A percentile compares a stretch with the other conserved stretches of the same genome.
Evolutionary conservation across 2,888 invertebrate genomes (phyloP).

Genomic region (Coenonympha glycerion): DNA sequence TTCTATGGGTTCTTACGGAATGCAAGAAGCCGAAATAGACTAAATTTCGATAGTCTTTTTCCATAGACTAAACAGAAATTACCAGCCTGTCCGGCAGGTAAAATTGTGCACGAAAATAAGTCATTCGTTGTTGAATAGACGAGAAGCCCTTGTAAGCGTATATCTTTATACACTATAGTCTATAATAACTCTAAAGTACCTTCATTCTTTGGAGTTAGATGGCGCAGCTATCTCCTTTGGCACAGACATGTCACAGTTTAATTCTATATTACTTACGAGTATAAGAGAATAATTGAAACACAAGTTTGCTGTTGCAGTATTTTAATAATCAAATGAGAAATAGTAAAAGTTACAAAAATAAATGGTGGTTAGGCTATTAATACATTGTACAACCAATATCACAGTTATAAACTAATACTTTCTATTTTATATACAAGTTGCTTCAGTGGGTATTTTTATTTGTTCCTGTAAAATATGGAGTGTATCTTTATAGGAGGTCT

Average conservation of each 20-base stretch:
- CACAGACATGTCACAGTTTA: slow-evolving; percentile 30
- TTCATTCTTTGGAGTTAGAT: slow-evolving; percentile 24
- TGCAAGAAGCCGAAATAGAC: too few relatives aligned
- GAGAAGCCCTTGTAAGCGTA: too few relatives aligned
- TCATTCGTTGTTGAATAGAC: too few relatives aligned
- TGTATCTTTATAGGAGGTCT: neutral
- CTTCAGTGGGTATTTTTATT: too few relatives aligned
- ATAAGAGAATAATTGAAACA: neutral
- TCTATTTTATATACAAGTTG: neutral
- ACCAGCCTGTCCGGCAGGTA: too few relatives aligned
- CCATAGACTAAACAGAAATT: too few relatives aligned
- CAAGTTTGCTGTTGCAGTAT: neutral
- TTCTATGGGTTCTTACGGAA: too few relatives aligned
- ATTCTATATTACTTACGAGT: neutral
- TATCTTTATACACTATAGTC: too few relatives aligned
- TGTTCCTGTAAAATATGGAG: neutral
- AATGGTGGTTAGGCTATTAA: neutral
- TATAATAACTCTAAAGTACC: slow-evolving; percentile 9
- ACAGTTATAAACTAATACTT: slow-evolving; percentile 3
- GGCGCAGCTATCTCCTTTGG: slow-evolving; percentile 26
- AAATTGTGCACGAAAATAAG: too few relatives aligned
- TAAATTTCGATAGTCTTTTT: too few relatives aligned
- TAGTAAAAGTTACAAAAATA: neutral
- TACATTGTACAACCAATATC: slow-evolving; percentile 1
- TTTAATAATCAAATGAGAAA: slow-evolving; percentile 1